Evolutionary conservation across 2,113 vertebrate genomes (phyloP).

Genomic region (Elaphurus davidianus): DNA sequence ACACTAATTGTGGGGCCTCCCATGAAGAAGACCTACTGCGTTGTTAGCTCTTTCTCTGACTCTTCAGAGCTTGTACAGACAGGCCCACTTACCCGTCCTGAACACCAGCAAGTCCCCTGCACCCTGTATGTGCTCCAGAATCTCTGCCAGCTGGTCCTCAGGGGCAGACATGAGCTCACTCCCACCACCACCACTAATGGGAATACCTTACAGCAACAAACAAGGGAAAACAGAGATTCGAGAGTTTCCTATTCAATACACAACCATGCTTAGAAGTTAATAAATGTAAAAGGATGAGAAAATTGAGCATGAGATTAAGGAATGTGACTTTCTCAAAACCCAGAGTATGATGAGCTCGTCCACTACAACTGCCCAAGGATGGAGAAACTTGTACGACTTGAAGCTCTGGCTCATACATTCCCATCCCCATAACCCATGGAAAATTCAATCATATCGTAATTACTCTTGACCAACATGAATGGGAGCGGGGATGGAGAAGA

Average conservation of each 20-base stretch:
- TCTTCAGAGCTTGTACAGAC: not conserved
- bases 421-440: not conserved
- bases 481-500: accelerated
- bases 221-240: not conserved
- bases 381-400: not conserved
- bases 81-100: not conserved
- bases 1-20: not conserved
- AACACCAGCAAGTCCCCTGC: not conserved
- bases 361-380: not conserved
- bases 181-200: not conserved
- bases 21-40: not conserved
- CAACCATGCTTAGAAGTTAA: not conserved
- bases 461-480: not conserved
- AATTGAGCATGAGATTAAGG: not conserved
- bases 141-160: not conserved
- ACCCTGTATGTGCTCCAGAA: not conserved
- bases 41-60: not conserved
- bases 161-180: not conserved
- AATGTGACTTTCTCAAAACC: not conserved
- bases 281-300: not conserved
- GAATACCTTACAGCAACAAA: not conserved
- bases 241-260: not conserved
- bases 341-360: not conserved
- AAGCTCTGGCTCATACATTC: not conserved
- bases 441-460: not conserved